Evolutionary conservation across 2,888 invertebrate species (phyloP).

Genomic region (Callosobruchus maculatus): DNA sequence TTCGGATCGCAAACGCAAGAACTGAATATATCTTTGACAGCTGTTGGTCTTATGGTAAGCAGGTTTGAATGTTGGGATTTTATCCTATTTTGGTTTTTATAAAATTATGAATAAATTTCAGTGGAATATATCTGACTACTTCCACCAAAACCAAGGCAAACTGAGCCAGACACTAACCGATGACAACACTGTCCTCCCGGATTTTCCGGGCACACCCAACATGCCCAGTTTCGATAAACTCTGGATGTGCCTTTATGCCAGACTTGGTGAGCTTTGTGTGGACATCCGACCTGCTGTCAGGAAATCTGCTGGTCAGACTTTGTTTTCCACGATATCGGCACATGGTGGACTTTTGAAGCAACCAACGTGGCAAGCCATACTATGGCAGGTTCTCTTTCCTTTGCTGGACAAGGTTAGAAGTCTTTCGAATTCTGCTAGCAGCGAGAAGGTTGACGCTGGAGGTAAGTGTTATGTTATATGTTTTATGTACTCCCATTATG

Average conservation of each 20-base stretch:
- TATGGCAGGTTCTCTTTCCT: slow-evolving; percentile 95
- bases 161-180: slow-evolving; percentile 69
- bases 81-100: background rate
- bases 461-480: slow-evolving; percentile 48
- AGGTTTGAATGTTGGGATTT: no score
- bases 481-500: no score
- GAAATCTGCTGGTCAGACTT: slow-evolving; percentile 94
- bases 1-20: slow-evolving; percentile 96
- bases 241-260: slow-evolving; percentile 93
- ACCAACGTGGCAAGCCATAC: slow-evolving; percentile 89
- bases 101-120: slow-evolving; percentile 45
- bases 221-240: slow-evolving; percentile 88
- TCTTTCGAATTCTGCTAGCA: slow-evolving; percentile 67
- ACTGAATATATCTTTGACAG: slow-evolving; percentile 94
- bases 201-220: slow-evolving; percentile 78
- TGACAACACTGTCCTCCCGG: slow-evolving; percentile 75
- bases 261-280: slow-evolving; percentile 87
- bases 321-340: slow-evolving; percentile 95
- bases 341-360: slow-evolving; percentile 86
- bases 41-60: slow-evolving; percentile 94
- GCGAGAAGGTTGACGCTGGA: slow-evolving; percentile 82
- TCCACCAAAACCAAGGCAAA: slow-evolving; percentile 91
- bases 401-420: slow-evolving; percentile 87
- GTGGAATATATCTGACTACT: slow-evolving; percentile 99
- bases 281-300: slow-evolving; percentile 94